Percentiles rank a stretch among this genome's conserved stretches.
phyloP scores from a whole-genome alignment of 1,140 invertebrate genomes.

The Linepithema humile region DNA sequence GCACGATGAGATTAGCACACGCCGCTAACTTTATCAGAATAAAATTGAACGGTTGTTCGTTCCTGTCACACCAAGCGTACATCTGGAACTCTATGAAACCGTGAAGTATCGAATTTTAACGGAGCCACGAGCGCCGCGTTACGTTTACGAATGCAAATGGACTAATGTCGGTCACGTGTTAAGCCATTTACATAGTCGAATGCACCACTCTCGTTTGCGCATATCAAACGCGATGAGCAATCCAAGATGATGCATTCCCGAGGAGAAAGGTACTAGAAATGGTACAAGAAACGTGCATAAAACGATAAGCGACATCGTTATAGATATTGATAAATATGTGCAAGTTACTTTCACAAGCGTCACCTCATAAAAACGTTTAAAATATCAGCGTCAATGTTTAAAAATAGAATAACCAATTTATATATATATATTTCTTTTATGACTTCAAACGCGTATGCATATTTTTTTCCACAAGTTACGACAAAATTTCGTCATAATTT shows the following conservation, averaged over 20 bases:
- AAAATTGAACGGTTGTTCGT: not conserved
- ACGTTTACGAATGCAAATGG: constrained; percentile 55
- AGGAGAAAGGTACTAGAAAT: constrained; percentile 4
- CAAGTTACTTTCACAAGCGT: constrained; percentile 12
- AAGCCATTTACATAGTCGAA: constrained; percentile 50
- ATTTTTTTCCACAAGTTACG: too few species aligned
- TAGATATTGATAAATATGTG: not conserved
- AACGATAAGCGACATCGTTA: not conserved
- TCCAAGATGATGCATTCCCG: not conserved
- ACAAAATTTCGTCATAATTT: too few species aligned
- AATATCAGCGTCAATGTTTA: not conserved
- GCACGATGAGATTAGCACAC: not conserved
- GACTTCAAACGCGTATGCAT: not conserved
- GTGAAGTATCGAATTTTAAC: constrained; percentile 76
- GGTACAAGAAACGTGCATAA: not conserved
- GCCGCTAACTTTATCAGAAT: constrained; percentile 2
- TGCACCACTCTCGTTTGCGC: not conserved
- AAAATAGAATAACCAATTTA: not conserved
- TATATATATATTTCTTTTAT: not conserved
- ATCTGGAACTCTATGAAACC: constrained; percentile 83
- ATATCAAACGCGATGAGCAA: not conserved
- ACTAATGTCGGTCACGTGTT: constrained; percentile 23
- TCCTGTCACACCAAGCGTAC: not conserved
- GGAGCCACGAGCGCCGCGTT: constrained; percentile 12
- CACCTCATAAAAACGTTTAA: not conserved